Percentiles rank a stretch among this genome's conserved stretches.
These are phyloP conservation scores for Sitta europaea DNA, from an alignment of 2,113 vertebrate genomes.

Conservation along the genomic window DNA sequence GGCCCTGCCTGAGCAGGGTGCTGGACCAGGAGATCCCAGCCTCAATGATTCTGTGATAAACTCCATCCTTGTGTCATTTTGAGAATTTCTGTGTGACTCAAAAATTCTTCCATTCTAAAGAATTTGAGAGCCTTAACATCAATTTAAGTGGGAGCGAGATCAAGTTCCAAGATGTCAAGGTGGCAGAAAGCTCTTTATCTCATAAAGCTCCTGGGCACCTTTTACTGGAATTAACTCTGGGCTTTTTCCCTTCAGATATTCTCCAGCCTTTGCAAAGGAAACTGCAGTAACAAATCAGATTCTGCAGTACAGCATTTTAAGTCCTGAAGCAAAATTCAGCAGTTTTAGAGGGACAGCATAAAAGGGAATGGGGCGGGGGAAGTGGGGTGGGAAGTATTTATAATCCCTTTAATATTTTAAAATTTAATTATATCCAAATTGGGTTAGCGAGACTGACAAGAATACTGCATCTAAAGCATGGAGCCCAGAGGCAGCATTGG, in stretches of 20 bases:
- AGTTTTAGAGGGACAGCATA: constrained; percentile 51
- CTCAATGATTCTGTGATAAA: background rate
- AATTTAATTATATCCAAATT: constrained; percentile 72
- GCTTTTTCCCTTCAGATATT: constrained; percentile 25
- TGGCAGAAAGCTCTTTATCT: constrained; percentile 13
- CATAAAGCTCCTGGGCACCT: background rate
- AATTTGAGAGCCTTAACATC: background rate
- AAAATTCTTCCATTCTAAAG: background rate
- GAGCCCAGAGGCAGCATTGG: constrained; percentile 69
- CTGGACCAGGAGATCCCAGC: background rate
- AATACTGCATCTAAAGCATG: constrained; percentile 55
- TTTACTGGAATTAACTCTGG: constrained; percentile 41
- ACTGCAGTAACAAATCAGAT: constrained; percentile 54
- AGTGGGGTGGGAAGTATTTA: constrained; percentile 56
- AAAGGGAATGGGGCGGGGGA: constrained; percentile 10
- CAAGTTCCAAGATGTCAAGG: constrained; percentile 8
- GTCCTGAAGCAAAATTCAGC: constrained; percentile 52
- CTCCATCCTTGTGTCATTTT: background rate
- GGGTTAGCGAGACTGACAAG: constrained; percentile 65
- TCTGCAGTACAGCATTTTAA: constrained; percentile 37
- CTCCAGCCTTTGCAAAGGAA: constrained; percentile 41
- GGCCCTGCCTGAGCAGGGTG: background rate
- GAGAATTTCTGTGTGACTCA: background rate
- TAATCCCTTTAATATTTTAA: constrained; percentile 70
- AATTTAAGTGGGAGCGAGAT: background rate